These are phyloP conservation scores for Carassius carassius DNA, from an alignment of 2,113 vertebrate species.

Conservation along the genomic window DNA sequence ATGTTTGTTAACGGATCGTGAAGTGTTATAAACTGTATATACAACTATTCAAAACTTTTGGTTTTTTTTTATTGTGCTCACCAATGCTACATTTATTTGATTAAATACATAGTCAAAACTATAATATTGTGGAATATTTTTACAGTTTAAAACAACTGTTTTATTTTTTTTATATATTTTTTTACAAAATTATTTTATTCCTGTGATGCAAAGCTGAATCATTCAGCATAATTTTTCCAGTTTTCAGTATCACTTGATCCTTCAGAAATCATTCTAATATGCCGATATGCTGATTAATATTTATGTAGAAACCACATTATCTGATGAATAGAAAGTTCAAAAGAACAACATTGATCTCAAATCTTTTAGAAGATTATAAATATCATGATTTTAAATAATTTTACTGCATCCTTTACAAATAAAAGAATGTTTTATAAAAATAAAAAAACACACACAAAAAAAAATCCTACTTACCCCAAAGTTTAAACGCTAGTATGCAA, in stretches of 20 bases:
- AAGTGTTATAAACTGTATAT: background rate
- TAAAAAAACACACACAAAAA: too few species aligned
- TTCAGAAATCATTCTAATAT: background rate
- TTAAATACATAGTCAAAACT: background rate
- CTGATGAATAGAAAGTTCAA: background rate
- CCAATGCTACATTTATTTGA: background rate
- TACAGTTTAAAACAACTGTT: background rate
- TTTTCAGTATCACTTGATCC: background rate
- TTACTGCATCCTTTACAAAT: background rate
- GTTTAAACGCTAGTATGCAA: background rate
- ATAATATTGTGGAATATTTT: background rate
- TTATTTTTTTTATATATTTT: background rate
- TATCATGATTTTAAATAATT: background rate
- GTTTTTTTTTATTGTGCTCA: background rate
- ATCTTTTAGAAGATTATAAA: background rate
- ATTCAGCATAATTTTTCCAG: background rate
- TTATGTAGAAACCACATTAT: background rate
- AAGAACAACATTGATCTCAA: background rate
- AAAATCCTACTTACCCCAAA: background rate
- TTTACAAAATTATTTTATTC: background rate
- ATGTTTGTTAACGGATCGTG: background rate
- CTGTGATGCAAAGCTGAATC: background rate
- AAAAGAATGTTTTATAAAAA: background rate
- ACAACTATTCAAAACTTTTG: background rate
- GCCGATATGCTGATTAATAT: background rate